Evolutionary conservation across 2,113 vertebrate genomes (phyloP), one percentile per base, ranked within the genome.

Genomic region (Chaetura pelagica): DNA sequence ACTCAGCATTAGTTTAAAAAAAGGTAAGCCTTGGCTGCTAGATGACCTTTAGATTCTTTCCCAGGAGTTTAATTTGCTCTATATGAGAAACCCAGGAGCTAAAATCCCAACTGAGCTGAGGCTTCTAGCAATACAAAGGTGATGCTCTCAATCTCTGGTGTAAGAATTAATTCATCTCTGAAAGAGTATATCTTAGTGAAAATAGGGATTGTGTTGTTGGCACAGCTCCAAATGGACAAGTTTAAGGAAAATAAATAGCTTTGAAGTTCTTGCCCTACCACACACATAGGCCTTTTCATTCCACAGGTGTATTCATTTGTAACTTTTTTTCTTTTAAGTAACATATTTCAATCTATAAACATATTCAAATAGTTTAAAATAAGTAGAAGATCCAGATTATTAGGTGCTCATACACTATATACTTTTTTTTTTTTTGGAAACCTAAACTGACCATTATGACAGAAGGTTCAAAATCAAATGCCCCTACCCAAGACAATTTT

Each of bases 131-230:
- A 90, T 62, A 75, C 69, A 96, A 93, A 95, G 92, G 93, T 96
- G 92, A 92, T 93, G 94, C 83, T 96, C 93, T 96, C 92, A 94
- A 92, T 96, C 93, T 95, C 94, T 89, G 44, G 73, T 78, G 49
- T 93, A 94, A 29, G 3, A 95, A 95, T 89, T 86, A 94, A 96
- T 93, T 94, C 58, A 94, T 96, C 73, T 94, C 79, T 87, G 80
- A 86, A 93, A n/a, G 57, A 92, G 7, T 58, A 32, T 81, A 86
- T 89, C 61, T 87, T 30, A 68, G 72, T 81, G 85, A 90, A 93
- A 96, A 48, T 32, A 81, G 32, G 48, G 44, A 90, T 59, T 78
- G n/a, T 75, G 52, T 87, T 78, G 67, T 8, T 90, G 85, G 75
- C 82, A 78, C 22, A 0, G 0, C 51, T 92, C 68, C 80, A 93